Conservation (phyloP, 2,888 invertebrate species). For the Saturnia japonica region DNA sequence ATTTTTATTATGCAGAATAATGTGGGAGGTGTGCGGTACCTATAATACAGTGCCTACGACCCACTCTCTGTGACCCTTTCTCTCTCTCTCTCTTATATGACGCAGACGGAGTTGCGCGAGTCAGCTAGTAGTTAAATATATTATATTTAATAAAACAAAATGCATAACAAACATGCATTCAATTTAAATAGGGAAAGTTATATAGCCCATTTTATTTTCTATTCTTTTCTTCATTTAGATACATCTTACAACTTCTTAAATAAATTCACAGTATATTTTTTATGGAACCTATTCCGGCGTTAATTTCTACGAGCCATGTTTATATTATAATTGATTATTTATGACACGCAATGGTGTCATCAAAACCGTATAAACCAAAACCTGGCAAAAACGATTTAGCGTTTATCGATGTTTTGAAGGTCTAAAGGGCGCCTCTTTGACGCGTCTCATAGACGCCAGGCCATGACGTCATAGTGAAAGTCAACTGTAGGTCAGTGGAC, state of each 20-base stretch:
- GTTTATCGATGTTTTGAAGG: constrained; percentile 11
- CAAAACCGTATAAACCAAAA: neutral
- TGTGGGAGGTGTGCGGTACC: too few relatives aligned
- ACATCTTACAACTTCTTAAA: too few relatives aligned
- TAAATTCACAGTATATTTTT: neutral
- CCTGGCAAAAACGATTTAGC: neutral
- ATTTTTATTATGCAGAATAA: too few relatives aligned
- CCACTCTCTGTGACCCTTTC: too few relatives aligned
- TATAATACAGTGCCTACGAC: too few relatives aligned
- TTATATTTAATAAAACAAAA: too few relatives aligned
- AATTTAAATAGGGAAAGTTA: neutral
- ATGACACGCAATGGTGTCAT: neutral
- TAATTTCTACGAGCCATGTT: neutral
- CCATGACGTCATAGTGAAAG: constrained; percentile 60
- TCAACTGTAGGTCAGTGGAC: constrained; percentile 55
- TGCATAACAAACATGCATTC: neutral
- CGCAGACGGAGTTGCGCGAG: too few relatives aligned
- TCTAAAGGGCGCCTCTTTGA: constrained; percentile 39
- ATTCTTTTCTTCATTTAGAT: too few relatives aligned
- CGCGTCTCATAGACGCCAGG: constrained; percentile 53
- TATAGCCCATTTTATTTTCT: neutral
- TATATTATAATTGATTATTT: neutral
- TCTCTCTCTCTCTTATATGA: too few relatives aligned
- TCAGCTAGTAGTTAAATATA: too few relatives aligned
- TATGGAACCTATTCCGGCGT: neutral